These are phyloP conservation scores for Tinea pellionella DNA, from an alignment of 2,888 invertebrate genomes.

Conservation along the genomic window DNA sequence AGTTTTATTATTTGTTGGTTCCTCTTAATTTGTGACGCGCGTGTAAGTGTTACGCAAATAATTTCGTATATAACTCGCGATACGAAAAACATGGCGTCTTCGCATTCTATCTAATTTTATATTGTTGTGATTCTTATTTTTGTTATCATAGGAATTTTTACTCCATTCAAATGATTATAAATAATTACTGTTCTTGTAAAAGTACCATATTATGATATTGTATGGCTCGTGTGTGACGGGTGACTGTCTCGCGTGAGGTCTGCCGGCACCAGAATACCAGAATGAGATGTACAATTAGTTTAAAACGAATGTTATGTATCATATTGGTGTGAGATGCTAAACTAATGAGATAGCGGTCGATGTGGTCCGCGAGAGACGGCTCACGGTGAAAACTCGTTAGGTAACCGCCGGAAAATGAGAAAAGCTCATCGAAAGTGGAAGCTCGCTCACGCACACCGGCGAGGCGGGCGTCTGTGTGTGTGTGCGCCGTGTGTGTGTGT, in stretches of 20 bases:
- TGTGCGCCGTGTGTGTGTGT: slow-evolving; percentile 39
- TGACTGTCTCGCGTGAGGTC: no score
- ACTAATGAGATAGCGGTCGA: background rate
- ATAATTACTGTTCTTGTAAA: background rate
- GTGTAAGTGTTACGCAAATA: background rate
- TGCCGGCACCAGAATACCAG: no score
- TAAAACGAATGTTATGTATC: no score
- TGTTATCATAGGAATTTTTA: background rate
- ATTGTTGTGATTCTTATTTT: background rate
- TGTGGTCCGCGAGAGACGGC: background rate
- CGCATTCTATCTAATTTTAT: background rate
- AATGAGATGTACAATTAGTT: no score
- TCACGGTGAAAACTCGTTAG: slow-evolving; percentile 47
- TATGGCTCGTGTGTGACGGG: no score
- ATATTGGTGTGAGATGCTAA: background rate
- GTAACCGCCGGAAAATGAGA: slow-evolving; percentile 54
- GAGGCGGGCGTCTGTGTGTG: slow-evolving; percentile 39
- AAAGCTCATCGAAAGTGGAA: slow-evolving; percentile 66
- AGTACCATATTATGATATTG: no score
- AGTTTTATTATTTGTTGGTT: background rate
- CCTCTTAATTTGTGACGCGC: background rate
- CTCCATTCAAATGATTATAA: background rate
- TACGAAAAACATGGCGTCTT: background rate
- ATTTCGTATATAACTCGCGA: background rate
- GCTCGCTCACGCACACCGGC: slow-evolving; percentile 32